phyloP scores from a whole-genome alignment of 2,797 vertebrate genomes.

The Mus spretus region DNA sequence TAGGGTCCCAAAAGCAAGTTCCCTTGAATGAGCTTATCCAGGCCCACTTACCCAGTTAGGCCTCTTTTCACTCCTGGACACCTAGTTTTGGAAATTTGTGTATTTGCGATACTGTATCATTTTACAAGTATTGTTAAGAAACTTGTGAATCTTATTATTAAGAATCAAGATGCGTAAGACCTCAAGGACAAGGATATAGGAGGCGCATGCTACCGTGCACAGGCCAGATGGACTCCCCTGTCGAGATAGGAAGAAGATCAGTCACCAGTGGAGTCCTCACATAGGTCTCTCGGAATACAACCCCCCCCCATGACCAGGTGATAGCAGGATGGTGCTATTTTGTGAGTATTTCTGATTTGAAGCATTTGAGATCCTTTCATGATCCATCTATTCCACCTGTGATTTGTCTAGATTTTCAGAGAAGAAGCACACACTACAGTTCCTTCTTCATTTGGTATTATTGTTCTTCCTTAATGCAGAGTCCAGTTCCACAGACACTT shows the following conservation, averaged over 20 bases:
- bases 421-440: background rate
- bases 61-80: background rate
- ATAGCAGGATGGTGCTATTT: rapidly evolving
- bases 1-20: slow-evolving; percentile 28
- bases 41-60: background rate
- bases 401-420: slow-evolving; percentile 25
- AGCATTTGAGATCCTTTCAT: background rate
- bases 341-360: background rate
- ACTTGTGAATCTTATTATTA: slow-evolving; percentile 5
- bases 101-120: background rate
- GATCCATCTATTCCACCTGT: background rate
- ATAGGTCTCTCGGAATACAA: background rate
- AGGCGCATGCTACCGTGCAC: background rate
- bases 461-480: background rate
- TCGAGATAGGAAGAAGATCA: background rate
- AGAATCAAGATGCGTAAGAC: background rate
- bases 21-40: slow-evolving; percentile 11
- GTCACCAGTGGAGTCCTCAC: background rate
- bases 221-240: background rate
- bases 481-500: background rate
- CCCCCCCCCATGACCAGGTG: background rate
- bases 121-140: slow-evolving; percentile 50
- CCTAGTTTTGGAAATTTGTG: slow-evolving; percentile 16
- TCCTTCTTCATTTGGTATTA: background rate
- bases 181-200: background rate